Evolutionary conservation across 2,797 vertebrate genomes (phyloP).

Genomic region (Alcedo atthis): DNA sequence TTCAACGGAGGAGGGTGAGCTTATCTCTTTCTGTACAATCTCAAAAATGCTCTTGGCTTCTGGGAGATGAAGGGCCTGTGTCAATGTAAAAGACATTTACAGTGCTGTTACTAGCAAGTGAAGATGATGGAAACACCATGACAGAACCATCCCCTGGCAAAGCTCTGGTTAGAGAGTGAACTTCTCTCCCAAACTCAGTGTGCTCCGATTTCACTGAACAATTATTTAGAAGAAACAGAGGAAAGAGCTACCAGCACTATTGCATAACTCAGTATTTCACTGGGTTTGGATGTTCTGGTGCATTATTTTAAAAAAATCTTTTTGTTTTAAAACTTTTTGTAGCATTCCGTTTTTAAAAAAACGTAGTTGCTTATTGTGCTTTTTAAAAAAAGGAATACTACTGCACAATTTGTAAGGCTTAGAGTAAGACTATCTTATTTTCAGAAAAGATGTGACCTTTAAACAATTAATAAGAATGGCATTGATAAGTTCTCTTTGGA

Average conservation of each 20-base stretch:
- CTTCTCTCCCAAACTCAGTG: not conserved
- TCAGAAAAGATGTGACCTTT: not conserved
- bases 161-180: not conserved
- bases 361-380: not conserved
- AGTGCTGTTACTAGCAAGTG: not conserved
- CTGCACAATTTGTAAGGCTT: not conserved
- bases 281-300: not conserved
- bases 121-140: not conserved
- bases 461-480: not conserved
- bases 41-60: not conserved
- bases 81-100: not conserved
- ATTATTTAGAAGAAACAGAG: not conserved
- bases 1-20: not conserved
- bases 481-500: not conserved
- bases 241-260: not conserved
- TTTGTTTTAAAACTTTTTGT: not conserved
- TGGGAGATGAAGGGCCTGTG: not conserved
- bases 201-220: not conserved
- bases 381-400: not conserved
- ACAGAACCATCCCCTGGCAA: not conserved
- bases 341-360: not conserved
- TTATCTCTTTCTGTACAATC: constrained; percentile 51
- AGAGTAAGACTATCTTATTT: not conserved
- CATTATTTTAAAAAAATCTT: not conserved
- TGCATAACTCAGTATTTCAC: not conserved